Percentiles rank a stretch among this genome's conserved stretches.
Evolutionary conservation across 2,113 vertebrate genomes (phyloP).

Genomic region (Neotragus moschatus): DNA sequence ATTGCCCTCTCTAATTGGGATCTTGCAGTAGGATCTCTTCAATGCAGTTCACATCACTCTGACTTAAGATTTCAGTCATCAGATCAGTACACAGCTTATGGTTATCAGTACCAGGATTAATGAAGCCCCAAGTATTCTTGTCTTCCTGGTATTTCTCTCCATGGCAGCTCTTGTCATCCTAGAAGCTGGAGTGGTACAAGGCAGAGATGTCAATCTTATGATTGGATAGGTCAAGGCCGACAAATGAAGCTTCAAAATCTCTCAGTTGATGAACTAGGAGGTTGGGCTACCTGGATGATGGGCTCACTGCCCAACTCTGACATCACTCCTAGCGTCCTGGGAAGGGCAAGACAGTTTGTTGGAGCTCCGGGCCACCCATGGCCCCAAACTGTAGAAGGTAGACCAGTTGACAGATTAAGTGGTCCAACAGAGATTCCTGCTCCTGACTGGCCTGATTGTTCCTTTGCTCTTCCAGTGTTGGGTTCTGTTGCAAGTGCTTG

Average conservation of each 20-base stretch:
- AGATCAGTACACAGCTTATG: background rate
- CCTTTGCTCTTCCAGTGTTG: slow-evolving; percentile 83
- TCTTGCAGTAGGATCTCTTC: background rate
- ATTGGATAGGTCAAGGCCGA: slow-evolving; percentile 83
- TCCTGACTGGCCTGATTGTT: slow-evolving; percentile 81
- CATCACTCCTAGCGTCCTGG: background rate
- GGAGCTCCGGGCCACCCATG: background rate
- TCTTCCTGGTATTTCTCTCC: slow-evolving; percentile 83
- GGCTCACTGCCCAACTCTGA: background rate
- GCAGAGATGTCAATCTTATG: slow-evolving; percentile 82
- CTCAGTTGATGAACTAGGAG: background rate
- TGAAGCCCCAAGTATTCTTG: slow-evolving; percentile 81
- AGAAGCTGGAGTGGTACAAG: slow-evolving; percentile 79
- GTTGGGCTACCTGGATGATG: background rate
- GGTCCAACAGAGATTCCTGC: slow-evolving; percentile 86
- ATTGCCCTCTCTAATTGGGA: background rate
- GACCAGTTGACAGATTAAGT: slow-evolving; percentile 81
- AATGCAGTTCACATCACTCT: background rate
- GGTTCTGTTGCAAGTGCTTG: slow-evolving; percentile 81
- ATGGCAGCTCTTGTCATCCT: slow-evolving; percentile 81
- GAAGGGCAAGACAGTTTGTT: slow-evolving; percentile 30
- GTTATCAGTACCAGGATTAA: background rate
- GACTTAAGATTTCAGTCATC: background rate
- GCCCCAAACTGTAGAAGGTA: slow-evolving; percentile 62
- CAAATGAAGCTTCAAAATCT: background rate